Percentiles rank a stretch among this genome's conserved stretches.
These are phyloP conservation scores for Drosophila ezoana DNA, from an alignment of 2,888 invertebrate species.

Conservation along the genomic window DNA sequence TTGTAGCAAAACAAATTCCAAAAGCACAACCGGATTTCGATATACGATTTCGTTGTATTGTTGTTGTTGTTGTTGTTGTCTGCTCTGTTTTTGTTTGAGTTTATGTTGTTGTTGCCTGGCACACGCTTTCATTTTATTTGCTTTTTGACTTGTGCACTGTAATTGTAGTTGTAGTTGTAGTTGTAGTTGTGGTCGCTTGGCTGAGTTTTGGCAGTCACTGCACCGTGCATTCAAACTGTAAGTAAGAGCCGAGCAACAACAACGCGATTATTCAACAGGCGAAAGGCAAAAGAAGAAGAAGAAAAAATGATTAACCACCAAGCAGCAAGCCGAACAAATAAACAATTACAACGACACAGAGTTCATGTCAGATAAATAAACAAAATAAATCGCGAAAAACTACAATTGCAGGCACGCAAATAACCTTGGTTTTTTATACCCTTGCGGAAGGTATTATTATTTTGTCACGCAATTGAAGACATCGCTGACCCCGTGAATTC, in stretches of 20 bases:
- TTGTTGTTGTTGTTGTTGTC: conserved; percentile 25
- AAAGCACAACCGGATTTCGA: conserved; percentile 66
- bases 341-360: conserved; percentile 22
- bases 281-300: conserved; percentile 30
- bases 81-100: conserved; percentile 16
- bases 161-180: conserved; percentile 1
- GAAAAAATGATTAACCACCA: conserved; percentile 4
- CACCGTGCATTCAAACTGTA: conserved; percentile 52
- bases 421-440: conserved; percentile 33
- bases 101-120: conserved; percentile 29
- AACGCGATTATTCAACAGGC: conserved; percentile 52
- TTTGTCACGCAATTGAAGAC: not conserved
- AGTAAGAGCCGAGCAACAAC: conserved; percentile 26
- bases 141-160: conserved; percentile 46
- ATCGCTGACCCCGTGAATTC: too few relatives aligned
- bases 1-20: conserved; percentile 43
- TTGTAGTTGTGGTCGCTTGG: conserved; percentile 43
- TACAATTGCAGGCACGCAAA: conserved; percentile 33
- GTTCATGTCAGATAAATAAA: conserved; percentile 45
- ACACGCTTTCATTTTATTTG: conserved; percentile 61
- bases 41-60: conserved; percentile 51
- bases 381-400: conserved; percentile 31
- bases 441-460: not conserved
- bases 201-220: conserved; percentile 52
- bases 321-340: conserved; percentile 12